Evolutionary conservation across 2,888 invertebrate species (phyloP).

Genomic region (Syrphus vitripennis): DNA sequence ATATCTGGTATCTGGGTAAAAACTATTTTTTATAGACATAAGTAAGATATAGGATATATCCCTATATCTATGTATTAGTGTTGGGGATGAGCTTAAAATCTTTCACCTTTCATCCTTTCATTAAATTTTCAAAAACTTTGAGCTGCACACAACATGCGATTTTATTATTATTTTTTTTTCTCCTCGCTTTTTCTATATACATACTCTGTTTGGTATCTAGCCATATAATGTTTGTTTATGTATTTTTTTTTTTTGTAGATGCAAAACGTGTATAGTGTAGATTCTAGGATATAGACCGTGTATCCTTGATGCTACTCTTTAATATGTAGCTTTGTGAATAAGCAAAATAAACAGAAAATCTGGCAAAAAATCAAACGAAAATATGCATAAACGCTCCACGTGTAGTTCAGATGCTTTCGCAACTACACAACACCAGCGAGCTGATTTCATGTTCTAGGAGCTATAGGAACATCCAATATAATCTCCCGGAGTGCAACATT

Average conservation of each 20-base stretch:
- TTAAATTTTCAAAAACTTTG: slow-evolving; percentile 30
- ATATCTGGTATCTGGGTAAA: background rate
- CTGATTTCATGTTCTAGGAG: background rate
- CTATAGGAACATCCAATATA: slow-evolving; percentile 32
- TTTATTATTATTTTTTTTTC: background rate
- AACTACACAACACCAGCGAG: background rate
- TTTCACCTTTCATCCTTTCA: slow-evolving; percentile 41
- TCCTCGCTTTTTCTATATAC: background rate
- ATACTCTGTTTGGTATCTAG: no score
- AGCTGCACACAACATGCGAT: slow-evolving; percentile 22
- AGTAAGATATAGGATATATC: no score
- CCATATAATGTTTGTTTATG: background rate
- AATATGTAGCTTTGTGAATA: background rate
- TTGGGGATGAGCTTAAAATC: slow-evolving; percentile 10
- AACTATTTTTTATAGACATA: background rate
- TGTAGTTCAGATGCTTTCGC: background rate
- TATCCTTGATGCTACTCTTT: slow-evolving; percentile 23
- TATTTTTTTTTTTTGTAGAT: background rate
- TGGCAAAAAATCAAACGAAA: background rate
- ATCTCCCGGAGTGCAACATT: slow-evolving; percentile 40
- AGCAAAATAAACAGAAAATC: background rate
- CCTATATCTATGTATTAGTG: background rate
- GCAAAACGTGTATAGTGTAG: background rate
- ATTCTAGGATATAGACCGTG: background rate
- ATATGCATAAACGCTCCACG: slow-evolving; percentile 31